Percentiles rank a stretch among this genome's conserved stretches.
Evolutionary conservation across 2,888 invertebrate species (phyloP).

Genomic region (Polia nebulosa): DNA sequence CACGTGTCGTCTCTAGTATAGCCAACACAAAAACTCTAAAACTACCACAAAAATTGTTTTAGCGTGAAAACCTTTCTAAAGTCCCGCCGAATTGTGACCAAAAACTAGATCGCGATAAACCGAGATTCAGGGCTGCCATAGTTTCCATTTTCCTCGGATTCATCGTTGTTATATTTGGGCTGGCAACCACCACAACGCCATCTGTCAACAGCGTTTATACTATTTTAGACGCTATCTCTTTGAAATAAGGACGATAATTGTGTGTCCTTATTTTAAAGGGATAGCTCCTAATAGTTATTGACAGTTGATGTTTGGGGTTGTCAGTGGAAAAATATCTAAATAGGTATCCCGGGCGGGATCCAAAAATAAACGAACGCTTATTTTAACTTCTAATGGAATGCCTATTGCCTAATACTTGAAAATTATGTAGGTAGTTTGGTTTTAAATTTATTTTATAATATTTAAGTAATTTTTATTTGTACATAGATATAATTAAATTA

Average conservation of each 20-base stretch:
- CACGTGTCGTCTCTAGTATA: constrained; percentile 10
- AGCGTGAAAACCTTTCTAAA: constrained; percentile 63
- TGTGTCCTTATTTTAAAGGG: constrained; percentile 24
- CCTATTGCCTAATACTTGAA: not conserved
- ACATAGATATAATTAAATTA: no score
- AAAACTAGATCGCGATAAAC: constrained; percentile 68
- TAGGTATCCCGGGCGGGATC: not conserved
- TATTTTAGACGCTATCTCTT: constrained; percentile 47
- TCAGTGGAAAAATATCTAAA: constrained; percentile 2
- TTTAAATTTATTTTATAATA: no score
- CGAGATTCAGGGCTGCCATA: constrained; percentile 70
- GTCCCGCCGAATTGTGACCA: constrained; percentile 68
- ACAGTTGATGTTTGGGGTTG: constrained; percentile 51
- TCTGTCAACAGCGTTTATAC: constrained; percentile 68
- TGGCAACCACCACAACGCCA: constrained; percentile 60
- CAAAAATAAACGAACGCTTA: not conserved
- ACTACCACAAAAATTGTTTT: constrained; percentile 29
- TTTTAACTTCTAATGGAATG: not conserved
- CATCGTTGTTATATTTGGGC: constrained; percentile 52
- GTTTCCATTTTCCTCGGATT: constrained; percentile 70
- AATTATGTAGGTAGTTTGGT: no score
- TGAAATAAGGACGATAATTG: constrained; percentile 23
- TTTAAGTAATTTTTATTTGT: no score
- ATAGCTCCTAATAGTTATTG: constrained; percentile 41
- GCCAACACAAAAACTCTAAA: constrained; percentile 22